phyloP scores from a whole-genome alignment of 2,888 invertebrate species.

The Trachelus troglodyta region DNA sequence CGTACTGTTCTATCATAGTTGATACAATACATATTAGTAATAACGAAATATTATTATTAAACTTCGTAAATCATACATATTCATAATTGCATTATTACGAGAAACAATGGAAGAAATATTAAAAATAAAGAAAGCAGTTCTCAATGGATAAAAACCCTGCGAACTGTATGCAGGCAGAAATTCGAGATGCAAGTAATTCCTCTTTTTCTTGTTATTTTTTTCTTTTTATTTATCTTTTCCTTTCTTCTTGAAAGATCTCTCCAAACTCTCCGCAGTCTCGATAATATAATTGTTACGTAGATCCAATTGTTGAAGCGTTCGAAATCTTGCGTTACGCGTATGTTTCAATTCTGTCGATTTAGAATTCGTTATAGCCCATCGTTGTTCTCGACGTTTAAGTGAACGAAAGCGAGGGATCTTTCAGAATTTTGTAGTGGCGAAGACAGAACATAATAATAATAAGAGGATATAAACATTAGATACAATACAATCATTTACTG shows the following conservation, averaged over 20 bases:
- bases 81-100: conserved; percentile 51
- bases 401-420: background rate
- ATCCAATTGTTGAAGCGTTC: background rate
- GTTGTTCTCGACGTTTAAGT: background rate
- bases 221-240: background rate
- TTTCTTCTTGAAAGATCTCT: background rate
- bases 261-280: background rate
- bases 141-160: background rate
- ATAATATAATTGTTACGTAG: background rate
- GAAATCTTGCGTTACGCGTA: too few relatives aligned
- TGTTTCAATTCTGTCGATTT: background rate
- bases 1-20: conserved; percentile 49
- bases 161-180: background rate
- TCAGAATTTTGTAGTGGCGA: background rate
- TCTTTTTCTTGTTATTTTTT: background rate
- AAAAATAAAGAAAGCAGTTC: conserved; percentile 19
- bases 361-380: background rate
- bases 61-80: conserved; percentile 48
- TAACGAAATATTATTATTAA: conserved; percentile 36
- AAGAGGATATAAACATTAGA: conserved; percentile 1
- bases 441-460: background rate
- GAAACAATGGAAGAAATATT: conserved; percentile 24
- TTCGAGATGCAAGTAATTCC: background rate
- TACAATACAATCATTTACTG: conserved; percentile 20
- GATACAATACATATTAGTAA: conserved; percentile 37